Percentiles rank a stretch among this genome's conserved stretches.
Conservation (phyloP, 1,140 invertebrate genomes). For the Papilio xuthus region DNA sequence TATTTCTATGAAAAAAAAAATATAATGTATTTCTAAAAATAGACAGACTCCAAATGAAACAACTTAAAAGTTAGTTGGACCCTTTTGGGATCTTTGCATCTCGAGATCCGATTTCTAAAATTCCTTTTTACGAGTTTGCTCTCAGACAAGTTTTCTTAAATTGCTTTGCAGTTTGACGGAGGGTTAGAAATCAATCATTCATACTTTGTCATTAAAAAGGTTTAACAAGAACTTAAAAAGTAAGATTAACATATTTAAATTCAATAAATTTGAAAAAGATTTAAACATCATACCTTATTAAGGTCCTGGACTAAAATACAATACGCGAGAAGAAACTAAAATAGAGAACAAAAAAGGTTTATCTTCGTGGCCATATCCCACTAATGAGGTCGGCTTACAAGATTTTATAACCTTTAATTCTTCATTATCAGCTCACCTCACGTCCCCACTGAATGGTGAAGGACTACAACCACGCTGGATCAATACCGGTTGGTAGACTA, state of each 20-base stretch:
- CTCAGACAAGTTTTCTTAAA: conserved; percentile 10
- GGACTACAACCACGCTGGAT: no score
- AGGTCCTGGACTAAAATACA: no score
- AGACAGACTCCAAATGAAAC: conserved; percentile 14
- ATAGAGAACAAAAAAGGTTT: no score
- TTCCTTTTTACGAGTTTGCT: conserved; percentile 4
- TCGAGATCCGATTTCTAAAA: background rate
- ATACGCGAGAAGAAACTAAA: no score
- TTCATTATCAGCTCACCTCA: no score
- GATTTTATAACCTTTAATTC: no score
- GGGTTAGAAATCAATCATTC: conserved; percentile 18
- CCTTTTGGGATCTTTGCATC: conserved; percentile 9
- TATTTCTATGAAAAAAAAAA: background rate
- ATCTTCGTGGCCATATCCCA: no score
- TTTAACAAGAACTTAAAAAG: background rate
- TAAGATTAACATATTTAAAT: background rate
- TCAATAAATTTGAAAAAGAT: background rate
- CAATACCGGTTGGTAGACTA: no score
- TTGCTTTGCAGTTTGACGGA: conserved; percentile 15
- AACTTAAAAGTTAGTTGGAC: conserved; percentile 9
- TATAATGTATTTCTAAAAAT: background rate
- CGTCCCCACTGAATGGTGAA: no score
- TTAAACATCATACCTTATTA: no score
- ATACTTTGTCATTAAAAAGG: background rate
- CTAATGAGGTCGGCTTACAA: no score